Conservation (phyloP, 2,888 invertebrate genomes). For the Auanema freiburgensis region DNA sequence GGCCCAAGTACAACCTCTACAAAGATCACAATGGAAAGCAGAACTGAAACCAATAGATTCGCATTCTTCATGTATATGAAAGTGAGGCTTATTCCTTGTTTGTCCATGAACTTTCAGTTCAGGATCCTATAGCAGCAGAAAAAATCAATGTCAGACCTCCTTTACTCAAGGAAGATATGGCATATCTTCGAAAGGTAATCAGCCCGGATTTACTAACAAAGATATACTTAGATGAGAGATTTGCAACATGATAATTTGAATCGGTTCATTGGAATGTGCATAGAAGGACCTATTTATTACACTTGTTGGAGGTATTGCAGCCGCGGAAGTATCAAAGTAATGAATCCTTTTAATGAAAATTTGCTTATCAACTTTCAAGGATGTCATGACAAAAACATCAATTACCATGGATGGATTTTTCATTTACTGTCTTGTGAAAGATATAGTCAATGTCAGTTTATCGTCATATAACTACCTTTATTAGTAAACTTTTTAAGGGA, state of each 20-base stretch:
- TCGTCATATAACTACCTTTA: too few species aligned
- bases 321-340: constrained; percentile 33
- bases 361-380: constrained; percentile 14
- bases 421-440: constrained; percentile 42
- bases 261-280: constrained; percentile 53
- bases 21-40: constrained; percentile 34
- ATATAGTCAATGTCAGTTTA: constrained; percentile 34
- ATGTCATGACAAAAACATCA: constrained; percentile 37
- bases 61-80: constrained; percentile 23
- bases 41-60: constrained; percentile 29
- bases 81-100: neutral
- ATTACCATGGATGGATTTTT: constrained; percentile 47
- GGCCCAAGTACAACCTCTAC: constrained; percentile 34
- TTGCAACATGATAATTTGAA: constrained; percentile 61
- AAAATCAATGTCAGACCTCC: constrained; percentile 29
- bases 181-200: constrained; percentile 29
- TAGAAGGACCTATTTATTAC: constrained; percentile 50
- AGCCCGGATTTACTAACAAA: neutral
- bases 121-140: constrained; percentile 31
- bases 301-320: constrained; percentile 58
- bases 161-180: constrained; percentile 25
- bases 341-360: too few species aligned
- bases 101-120: neutral
- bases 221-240: constrained; percentile 39
- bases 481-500: constrained; percentile 24